Evolutionary conservation across 2,888 invertebrate genomes (phyloP).

Genomic region (Punctoribates punctum): DNA sequence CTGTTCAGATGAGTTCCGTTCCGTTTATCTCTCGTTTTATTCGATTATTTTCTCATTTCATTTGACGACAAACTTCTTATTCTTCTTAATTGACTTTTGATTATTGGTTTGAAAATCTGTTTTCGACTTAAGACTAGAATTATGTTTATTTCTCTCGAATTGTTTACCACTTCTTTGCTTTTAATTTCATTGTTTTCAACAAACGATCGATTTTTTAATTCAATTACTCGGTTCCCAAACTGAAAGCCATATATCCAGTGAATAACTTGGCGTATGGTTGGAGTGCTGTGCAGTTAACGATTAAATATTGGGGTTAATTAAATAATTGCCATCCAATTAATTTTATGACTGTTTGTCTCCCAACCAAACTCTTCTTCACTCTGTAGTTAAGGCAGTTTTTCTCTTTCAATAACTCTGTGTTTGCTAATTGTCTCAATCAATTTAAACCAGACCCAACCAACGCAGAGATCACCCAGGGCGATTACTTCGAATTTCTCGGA

Average conservation of each 20-base stretch:
- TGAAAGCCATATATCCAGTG: too few relatives aligned
- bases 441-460: too few relatives aligned
- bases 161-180: too few relatives aligned
- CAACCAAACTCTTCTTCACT: not conserved
- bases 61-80: conserved; percentile 3
- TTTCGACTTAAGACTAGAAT: not conserved
- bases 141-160: too few relatives aligned
- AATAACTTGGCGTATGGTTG: too few relatives aligned
- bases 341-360: not conserved
- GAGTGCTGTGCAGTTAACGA: not conserved
- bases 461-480: too few relatives aligned
- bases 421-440: too few relatives aligned
- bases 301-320: not conserved
- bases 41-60: conserved; percentile 18
- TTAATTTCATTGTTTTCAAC: too few relatives aligned
- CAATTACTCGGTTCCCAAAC: too few relatives aligned
- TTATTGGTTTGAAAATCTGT: not conserved
- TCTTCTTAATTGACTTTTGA: not conserved
- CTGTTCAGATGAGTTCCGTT: not conserved
- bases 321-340: not conserved
- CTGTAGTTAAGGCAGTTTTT: not conserved
- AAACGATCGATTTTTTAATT: too few relatives aligned
- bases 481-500: too few relatives aligned
- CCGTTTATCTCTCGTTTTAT: conserved; percentile 13
- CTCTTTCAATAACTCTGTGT: not conserved